A percentile compares a stretch with the other conserved stretches of the same genome.
Conservation (phyloP, 1,140 invertebrate species). For the Artemia franciscana region DNA sequence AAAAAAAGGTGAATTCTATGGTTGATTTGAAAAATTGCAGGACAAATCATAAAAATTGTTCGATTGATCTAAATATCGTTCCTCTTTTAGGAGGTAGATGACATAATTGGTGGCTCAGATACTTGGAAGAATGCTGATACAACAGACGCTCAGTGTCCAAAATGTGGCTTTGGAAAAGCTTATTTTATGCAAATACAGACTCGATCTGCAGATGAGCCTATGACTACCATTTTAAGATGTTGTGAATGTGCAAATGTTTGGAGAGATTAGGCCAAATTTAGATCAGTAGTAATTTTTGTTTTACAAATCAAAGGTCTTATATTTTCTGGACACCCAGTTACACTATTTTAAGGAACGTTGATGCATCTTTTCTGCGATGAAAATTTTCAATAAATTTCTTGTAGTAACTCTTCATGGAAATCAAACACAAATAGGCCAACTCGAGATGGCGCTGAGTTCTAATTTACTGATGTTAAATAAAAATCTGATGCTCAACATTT, state of each 20-base stretch:
- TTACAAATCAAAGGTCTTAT: no score
- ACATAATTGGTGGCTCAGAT: slow-evolving; percentile 69
- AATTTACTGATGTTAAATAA: no score
- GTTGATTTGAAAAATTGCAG: background rate
- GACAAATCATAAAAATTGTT: slow-evolving; percentile 1
- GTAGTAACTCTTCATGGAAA: no score
- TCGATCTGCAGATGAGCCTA: slow-evolving; percentile 90
- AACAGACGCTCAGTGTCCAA: slow-evolving; percentile 74
- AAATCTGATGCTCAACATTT: no score
- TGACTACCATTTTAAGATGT: slow-evolving; percentile 42
- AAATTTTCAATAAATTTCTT: no score
- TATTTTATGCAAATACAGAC: slow-evolving; percentile 97
- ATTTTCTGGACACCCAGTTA: no score
- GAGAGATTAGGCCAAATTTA: background rate
- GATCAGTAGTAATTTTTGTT: no score
- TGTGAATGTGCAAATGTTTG: background rate
- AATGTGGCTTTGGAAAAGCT: slow-evolving; percentile 62
- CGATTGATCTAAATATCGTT: slow-evolving; percentile 15
- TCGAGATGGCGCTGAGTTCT: no score
- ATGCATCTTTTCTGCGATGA: no score
- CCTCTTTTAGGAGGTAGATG: slow-evolving; percentile 52
- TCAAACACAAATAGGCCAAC: no score
- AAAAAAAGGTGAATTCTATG: slow-evolving; percentile 1
- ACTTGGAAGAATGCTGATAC: slow-evolving; percentile 94
- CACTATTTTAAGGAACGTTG: no score